Evolutionary conservation across 2,113 vertebrate genomes (phyloP).

Genomic region (Mus pahari): DNA sequence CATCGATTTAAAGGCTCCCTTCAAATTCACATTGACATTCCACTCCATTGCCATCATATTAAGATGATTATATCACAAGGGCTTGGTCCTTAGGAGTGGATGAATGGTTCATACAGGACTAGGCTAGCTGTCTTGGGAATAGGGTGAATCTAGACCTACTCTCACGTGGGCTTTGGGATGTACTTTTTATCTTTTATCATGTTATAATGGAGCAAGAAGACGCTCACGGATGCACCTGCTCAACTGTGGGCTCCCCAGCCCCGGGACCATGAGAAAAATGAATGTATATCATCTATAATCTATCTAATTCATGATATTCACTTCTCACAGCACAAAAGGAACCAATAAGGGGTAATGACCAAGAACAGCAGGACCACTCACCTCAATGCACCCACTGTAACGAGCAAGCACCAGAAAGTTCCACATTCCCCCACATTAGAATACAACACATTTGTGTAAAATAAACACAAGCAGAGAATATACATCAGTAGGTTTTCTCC

Average conservation of each 20-base stretch:
- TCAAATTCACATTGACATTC: not conserved
- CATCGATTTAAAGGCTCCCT: not conserved
- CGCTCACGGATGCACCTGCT: not conserved
- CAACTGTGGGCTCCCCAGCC: not conserved
- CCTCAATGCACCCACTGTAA: not conserved
- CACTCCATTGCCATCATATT: not conserved
- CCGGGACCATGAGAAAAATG: not conserved
- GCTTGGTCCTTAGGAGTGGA: not conserved
- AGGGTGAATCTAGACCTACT: not conserved
- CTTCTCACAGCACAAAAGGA: not conserved
- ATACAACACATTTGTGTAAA: not conserved
- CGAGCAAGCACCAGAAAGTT: not conserved
- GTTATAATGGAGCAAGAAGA: not conserved
- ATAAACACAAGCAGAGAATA: not conserved
- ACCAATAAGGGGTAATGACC: not conserved
- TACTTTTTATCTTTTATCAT: not conserved
- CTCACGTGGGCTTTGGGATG: too few species aligned
- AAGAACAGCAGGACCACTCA: not conserved
- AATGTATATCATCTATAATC: not conserved
- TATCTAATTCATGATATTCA: not conserved
- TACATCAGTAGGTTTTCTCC: not conserved
- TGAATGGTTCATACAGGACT: not conserved
- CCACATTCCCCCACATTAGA: not conserved
- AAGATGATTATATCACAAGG: not conserved
- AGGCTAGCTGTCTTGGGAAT: not conserved